Base-by-base conservation (phyloP, 2,888 invertebrate genomes). In the Agonopterix heracliana region DNA sequence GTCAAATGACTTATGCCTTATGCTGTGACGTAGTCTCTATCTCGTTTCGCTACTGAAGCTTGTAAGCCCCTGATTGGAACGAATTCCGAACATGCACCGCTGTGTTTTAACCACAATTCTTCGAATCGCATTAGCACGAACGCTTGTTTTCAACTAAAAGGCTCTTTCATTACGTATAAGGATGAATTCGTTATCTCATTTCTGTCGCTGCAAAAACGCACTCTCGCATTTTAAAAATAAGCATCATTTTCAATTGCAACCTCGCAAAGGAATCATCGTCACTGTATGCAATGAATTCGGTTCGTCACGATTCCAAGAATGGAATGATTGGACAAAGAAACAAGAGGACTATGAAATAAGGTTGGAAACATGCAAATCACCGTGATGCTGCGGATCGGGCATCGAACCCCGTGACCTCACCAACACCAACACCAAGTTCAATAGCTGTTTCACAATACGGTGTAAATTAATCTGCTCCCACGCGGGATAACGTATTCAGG, bases 301-400 rank as follows among this genome's bases (percentile, higher is more conserved):
- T 68, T 67, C 60, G 70, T 72, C 73, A 74, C 70, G 75, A 66
- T 66, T 70, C 70, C 50, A 53, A 70, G 65, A 72, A 72, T 63
- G 65, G 71, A 64, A 65, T 58, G 57, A 61, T 54, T 54, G 60
- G 58, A 70, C 68, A 74, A 76, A 71, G 69, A 66, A 66, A 68
- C 71, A 67, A 72, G 66, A 62, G 62, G 66, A 66, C 66, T 71
- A 71, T 68, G 64, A 69, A 74, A 74, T 75, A 66, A 57, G 59
- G 54, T 62, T 58, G 63, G 66, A 64, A 66, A 76, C 72, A 80
- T 78, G 78, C 78, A 81, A 81, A 76, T 76, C 72, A 69, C 63
- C 64, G 63, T 75, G 70, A 78, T 76, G 73, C 64, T 68, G 64
- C 63, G 55, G 56, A 59, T 59, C 68, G 78, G 73, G 52, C 78